These are phyloP conservation scores for Trichomalopsis sarcophagae DNA, from an alignment of 1,140 invertebrate species.

Conservation along the genomic window DNA sequence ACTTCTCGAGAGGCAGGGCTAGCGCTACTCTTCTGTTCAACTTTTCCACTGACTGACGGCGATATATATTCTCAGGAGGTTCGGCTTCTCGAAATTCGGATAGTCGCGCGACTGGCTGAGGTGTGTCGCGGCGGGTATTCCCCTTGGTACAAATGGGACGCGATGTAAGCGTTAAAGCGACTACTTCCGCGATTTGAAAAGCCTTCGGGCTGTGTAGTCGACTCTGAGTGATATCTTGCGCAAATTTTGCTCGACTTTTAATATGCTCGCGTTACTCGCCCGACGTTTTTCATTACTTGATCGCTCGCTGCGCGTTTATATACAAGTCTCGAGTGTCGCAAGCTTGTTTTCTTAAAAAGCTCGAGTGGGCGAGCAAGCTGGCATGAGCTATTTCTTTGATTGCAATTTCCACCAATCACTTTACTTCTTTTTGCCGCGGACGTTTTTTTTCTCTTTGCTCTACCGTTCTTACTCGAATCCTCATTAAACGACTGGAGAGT, in stretches of 20 bases:
- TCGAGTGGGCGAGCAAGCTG: background rate
- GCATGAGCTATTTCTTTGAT: constrained; percentile 29
- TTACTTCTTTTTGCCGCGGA: background rate
- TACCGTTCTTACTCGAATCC: too few species aligned
- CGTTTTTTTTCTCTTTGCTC: background rate
- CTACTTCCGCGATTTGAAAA: background rate
- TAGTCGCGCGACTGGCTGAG: too few species aligned
- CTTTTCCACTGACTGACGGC: too few species aligned
- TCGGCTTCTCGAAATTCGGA: background rate
- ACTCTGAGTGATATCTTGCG: background rate
- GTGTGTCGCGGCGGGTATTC: background rate
- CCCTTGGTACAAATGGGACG: background rate
- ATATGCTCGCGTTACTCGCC: background rate
- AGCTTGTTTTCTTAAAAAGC: constrained; percentile 23
- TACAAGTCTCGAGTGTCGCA: too few species aligned
- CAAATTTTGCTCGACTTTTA: background rate
- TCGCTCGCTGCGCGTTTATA: too few species aligned
- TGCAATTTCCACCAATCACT: constrained; percentile 26
- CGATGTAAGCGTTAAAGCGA: background rate
- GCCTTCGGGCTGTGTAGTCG: background rate
- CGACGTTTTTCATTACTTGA: too few species aligned
- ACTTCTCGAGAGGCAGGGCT: too few species aligned
- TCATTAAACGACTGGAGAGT: background rate
- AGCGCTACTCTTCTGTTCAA: too few species aligned
- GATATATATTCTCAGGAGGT: background rate